phyloP scores from a whole-genome alignment of 2,113 vertebrate genomes.

The Bujurquina vittata region DNA sequence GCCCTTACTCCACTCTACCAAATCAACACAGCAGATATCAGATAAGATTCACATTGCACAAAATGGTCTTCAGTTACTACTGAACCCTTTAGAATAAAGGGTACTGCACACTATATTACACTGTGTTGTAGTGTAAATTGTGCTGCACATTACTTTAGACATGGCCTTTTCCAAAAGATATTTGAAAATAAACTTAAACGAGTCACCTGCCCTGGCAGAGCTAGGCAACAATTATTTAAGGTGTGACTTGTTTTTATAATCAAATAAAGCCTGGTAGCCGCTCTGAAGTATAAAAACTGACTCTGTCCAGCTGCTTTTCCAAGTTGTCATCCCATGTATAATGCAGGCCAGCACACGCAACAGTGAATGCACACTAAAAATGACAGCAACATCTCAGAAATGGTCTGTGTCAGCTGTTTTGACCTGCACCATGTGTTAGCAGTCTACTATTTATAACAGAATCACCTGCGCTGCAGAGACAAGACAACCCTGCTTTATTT shows the following conservation, averaged over 20 bases:
- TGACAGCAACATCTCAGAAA: slow-evolving; percentile 57
- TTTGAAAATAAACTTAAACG: not conserved
- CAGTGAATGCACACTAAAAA: slow-evolving; percentile 37
- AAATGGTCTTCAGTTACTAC: not conserved
- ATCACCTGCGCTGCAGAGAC: slow-evolving; percentile 36
- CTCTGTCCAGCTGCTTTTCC: not conserved
- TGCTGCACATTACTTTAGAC: not conserved
- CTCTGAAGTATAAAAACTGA: slow-evolving; percentile 3
- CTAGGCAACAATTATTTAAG: not conserved
- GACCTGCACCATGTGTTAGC: slow-evolving; percentile 62
- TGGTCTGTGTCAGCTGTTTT: slow-evolving; percentile 51
- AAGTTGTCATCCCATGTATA: not conserved
- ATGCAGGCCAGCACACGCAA: not conserved
- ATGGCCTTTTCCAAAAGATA: not conserved
- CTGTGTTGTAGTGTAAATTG: not conserved
- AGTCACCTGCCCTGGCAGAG: not conserved
- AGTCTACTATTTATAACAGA: slow-evolving; percentile 64
- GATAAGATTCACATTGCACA: not conserved
- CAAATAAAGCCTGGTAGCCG: not conserved
- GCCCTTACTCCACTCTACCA: not conserved
- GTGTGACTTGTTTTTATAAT: not conserved
- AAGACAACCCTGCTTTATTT: slow-evolving; percentile 53
- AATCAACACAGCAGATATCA: not conserved
- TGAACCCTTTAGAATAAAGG: not conserved
- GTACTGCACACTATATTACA: not conserved